Percentiles rank a stretch among this genome's conserved stretches.
These are phyloP conservation scores for Agrypnus murinus DNA, from an alignment of 2,888 invertebrate species.

Conservation along the genomic window DNA sequence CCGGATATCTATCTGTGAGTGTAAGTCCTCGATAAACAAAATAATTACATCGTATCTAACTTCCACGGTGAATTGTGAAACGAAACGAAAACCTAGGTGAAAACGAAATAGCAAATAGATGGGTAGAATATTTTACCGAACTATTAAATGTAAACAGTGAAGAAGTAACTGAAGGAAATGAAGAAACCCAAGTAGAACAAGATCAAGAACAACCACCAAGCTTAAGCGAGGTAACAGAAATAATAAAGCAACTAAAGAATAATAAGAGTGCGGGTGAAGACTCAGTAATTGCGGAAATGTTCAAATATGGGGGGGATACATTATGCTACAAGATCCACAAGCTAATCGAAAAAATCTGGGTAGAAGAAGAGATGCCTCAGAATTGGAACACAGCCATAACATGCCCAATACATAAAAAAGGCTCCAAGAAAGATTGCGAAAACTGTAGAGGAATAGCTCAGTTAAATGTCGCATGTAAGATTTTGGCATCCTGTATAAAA, in stretches of 20 bases:
- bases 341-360: conserved; percentile 4
- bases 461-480: neutral
- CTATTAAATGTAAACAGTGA: too few species aligned
- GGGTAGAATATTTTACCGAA: too few species aligned
- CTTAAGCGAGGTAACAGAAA: neutral
- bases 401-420: neutral
- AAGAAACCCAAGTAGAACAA: too few species aligned
- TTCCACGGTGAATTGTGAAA: too few species aligned
- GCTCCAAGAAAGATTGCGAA: neutral
- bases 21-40: too few species aligned
- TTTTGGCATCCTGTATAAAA: too few species aligned
- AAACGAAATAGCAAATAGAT: too few species aligned
- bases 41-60: too few species aligned
- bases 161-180: too few species aligned
- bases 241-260: neutral
- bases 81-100: too few species aligned
- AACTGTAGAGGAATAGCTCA: neutral
- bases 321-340: neutral
- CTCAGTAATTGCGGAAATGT: neutral
- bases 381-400: neutral
- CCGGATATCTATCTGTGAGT: too few species aligned
- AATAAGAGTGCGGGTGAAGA: neutral
- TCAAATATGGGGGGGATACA: neutral
- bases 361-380: conserved; percentile 1
- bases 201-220: too few species aligned